Conservation (phyloP, 2,888 invertebrate genomes). For the Crossocerus cetratus region DNA sequence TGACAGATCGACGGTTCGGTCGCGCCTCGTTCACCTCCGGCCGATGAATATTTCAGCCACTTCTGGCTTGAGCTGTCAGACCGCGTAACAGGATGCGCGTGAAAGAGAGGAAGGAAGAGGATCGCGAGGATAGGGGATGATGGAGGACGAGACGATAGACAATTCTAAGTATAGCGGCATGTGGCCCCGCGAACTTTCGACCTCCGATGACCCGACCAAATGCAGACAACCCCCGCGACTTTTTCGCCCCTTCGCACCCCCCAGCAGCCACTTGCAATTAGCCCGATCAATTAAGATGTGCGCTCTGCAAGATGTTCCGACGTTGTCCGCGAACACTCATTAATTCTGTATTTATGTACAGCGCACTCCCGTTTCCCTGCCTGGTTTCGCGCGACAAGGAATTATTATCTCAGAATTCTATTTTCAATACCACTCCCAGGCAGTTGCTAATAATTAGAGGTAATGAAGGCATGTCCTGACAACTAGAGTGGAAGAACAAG, state of each 20-base stretch:
- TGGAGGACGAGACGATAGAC: slow-evolving; percentile 25
- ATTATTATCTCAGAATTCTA: too few relatives aligned
- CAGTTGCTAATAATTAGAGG: too few relatives aligned
- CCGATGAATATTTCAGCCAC: slow-evolving; percentile 74
- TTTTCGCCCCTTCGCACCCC: slow-evolving; percentile 45
- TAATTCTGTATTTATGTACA: too few relatives aligned
- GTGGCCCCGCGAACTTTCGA: slow-evolving; percentile 76
- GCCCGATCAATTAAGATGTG: too few relatives aligned
- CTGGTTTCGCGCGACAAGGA: too few relatives aligned
- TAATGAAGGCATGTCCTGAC: too few relatives aligned
- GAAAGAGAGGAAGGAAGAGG: slow-evolving; percentile 38
- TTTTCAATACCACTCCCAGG: too few relatives aligned
- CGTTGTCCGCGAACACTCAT: too few relatives aligned
- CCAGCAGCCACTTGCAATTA: not conserved
- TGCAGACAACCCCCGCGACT: slow-evolving; percentile 47
- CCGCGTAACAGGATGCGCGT: slow-evolving; percentile 54
- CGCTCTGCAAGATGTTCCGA: too few relatives aligned
- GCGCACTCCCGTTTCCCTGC: too few relatives aligned
- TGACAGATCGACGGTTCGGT: slow-evolving; percentile 77
- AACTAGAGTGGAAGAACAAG: too few relatives aligned
- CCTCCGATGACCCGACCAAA: slow-evolving; percentile 72
- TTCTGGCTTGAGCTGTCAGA: slow-evolving; percentile 75
- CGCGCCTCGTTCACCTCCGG: slow-evolving; percentile 70
- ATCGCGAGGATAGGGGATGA: slow-evolving; percentile 15
- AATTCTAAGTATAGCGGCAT: slow-evolving; percentile 61